Evolutionary conservation across 1,140 invertebrate genomes (phyloP).

Genomic region (Onthophagus taurus): DNA sequence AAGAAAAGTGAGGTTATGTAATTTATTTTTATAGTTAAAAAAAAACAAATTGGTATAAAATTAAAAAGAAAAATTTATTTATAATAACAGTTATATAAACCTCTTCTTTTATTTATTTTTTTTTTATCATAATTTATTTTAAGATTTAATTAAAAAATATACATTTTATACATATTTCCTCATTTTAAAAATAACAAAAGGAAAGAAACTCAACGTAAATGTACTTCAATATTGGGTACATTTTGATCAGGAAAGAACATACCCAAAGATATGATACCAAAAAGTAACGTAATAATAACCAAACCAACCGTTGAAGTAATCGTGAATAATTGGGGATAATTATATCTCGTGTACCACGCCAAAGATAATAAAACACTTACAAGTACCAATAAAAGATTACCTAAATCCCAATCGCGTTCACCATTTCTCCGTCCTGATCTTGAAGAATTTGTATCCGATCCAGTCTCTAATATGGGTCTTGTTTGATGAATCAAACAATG

Average conservation of each 20-base stretch:
- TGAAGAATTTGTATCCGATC: constrained; percentile 1
- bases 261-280: constrained; percentile 30
- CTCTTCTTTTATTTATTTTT: too few species aligned
- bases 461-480: constrained; percentile 25
- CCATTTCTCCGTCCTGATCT: neutral
- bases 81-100: too few species aligned
- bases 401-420: constrained; percentile 34
- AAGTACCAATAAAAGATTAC: constrained; percentile 31
- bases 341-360: constrained; percentile 37
- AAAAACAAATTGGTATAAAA: too few species aligned
- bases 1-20: too few species aligned
- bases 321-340: constrained; percentile 35
- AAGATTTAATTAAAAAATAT: too few species aligned
- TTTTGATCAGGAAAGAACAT: constrained; percentile 32
- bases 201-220: too few species aligned
- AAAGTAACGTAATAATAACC: constrained; percentile 33
- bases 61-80: too few species aligned
- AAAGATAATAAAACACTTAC: constrained; percentile 30
- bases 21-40: too few species aligned
- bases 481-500: constrained; percentile 71
- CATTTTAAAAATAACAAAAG: too few species aligned
- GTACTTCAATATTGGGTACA: neutral
- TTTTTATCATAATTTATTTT: too few species aligned
- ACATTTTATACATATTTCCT: too few species aligned
- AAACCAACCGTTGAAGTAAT: constrained; percentile 34